Percentiles rank a stretch among this genome's conserved stretches.
Evolutionary conservation across 2,888 invertebrate genomes (phyloP).

Genomic region (Parnassius apollo): DNA sequence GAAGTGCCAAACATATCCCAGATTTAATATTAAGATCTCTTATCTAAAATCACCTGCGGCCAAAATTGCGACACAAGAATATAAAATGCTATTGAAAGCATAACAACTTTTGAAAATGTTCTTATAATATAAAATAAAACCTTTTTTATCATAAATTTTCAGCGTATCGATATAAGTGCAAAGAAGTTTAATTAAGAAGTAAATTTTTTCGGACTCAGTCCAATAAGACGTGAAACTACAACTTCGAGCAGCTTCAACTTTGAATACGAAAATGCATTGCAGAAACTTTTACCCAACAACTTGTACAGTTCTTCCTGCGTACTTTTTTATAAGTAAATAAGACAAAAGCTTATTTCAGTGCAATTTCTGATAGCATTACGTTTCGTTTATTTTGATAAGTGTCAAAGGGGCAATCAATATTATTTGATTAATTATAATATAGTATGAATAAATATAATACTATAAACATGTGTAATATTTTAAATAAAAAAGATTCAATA

Average conservation of each 20-base stretch:
- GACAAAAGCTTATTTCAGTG: not conserved
- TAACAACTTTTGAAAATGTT: not conserved
- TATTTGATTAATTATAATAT: no score
- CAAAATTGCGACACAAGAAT: not conserved
- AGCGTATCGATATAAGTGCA: not conserved
- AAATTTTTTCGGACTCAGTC: not conserved
- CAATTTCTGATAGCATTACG: not conserved
- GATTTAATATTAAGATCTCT: slow-evolving; percentile 15
- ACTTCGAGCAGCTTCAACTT: not conserved
- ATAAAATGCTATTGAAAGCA: not conserved
- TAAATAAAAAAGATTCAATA: no score
- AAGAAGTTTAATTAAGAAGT: not conserved
- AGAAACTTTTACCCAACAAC: not conserved
- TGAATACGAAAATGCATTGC: not conserved
- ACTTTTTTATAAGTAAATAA: not conserved
- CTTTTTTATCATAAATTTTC: not conserved
- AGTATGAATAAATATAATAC: no score
- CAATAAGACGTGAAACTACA: not conserved
- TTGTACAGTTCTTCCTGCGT: not conserved
- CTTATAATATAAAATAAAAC: no score
- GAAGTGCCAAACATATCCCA: slow-evolving; percentile 12
- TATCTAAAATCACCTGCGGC: slow-evolving; percentile 6
- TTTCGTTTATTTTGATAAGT: not conserved
- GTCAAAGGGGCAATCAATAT: not conserved
- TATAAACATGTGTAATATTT: no score